A percentile compares a stretch with the other conserved stretches of the same genome.
These are phyloP conservation scores for Actinostola sp. DNA, from an alignment of 92 coral and sea anemone genomes.

Conservation along the genomic window DNA sequence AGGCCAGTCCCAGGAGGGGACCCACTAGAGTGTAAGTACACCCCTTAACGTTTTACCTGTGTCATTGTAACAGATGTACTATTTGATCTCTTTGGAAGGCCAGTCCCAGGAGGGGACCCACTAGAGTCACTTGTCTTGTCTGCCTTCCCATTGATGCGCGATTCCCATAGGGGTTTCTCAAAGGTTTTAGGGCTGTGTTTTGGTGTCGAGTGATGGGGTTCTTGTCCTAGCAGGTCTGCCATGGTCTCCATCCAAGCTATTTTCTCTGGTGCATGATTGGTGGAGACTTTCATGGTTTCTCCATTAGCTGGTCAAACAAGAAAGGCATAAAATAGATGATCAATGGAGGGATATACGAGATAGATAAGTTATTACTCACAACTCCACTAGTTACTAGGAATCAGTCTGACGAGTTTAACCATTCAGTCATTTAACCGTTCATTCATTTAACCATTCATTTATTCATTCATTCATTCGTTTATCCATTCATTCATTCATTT, in stretches of 20 bases:
- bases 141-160: constrained; percentile 66
- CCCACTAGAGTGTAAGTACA: constrained; percentile 40
- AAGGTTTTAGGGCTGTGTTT: constrained; percentile 66
- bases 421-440: too few relatives aligned
- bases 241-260: constrained; percentile 90
- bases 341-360: too few relatives aligned
- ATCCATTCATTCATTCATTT: too few relatives aligned
- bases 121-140: constrained; percentile 71
- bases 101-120: constrained; percentile 77
- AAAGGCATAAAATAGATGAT: not conserved
- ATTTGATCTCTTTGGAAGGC: constrained; percentile 56
- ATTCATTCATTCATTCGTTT: too few relatives aligned
- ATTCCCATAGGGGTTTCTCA: constrained; percentile 74
- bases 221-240: constrained; percentile 67
- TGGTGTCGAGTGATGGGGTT: constrained; percentile 56
- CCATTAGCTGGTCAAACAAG: constrained; percentile 60
- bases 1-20: constrained; percentile 75
- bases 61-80: constrained; percentile 30
- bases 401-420: too few relatives aligned
- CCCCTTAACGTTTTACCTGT: not conserved
- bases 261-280: constrained; percentile 92
- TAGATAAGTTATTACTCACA: too few relatives aligned
- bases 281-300: constrained; percentile 83
- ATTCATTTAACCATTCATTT: too few relatives aligned
- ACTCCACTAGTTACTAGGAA: too few relatives aligned